Evolutionary conservation across 2,797 vertebrate genomes (phyloP).

Genomic region (Neoniphon sammara): DNA sequence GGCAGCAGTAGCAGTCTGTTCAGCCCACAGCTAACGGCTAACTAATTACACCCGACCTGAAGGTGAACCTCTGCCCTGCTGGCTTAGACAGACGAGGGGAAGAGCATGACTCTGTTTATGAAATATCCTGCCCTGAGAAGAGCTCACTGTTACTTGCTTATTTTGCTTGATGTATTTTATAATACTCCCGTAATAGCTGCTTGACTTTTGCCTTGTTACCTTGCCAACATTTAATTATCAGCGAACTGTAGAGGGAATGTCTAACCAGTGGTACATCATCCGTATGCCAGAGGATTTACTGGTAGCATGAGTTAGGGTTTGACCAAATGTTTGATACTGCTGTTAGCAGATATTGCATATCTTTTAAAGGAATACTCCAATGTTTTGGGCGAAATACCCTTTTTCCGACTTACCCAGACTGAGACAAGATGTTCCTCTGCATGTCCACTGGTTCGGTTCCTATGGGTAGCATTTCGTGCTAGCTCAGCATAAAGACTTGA

Average conservation of each 20-base stretch:
- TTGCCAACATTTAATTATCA: neutral
- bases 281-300: neutral
- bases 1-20: neutral
- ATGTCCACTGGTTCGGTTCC: too few species aligned
- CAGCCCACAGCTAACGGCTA: neutral
- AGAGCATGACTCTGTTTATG: slow-evolving; percentile 21
- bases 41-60: slow-evolving; percentile 15
- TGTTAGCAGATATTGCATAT: too few species aligned
- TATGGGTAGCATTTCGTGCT: too few species aligned
- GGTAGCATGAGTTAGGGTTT: neutral
- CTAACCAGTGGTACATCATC: neutral
- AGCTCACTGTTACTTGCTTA: neutral
- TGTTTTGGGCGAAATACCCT: too few species aligned
- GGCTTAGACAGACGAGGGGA: slow-evolving; percentile 4
- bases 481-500: too few species aligned
- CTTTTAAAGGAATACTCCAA: too few species aligned
- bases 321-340: neutral
- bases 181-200: neutral
- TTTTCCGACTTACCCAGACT: too few species aligned
- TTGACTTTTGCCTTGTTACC: neutral
- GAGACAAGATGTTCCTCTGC: too few species aligned
- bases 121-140: neutral
- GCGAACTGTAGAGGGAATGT: neutral
- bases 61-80: slow-evolving; percentile 5
- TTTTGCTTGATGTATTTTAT: neutral